phyloP scores from a whole-genome alignment of 2,888 invertebrate genomes.

The Encarsia formosa region DNA sequence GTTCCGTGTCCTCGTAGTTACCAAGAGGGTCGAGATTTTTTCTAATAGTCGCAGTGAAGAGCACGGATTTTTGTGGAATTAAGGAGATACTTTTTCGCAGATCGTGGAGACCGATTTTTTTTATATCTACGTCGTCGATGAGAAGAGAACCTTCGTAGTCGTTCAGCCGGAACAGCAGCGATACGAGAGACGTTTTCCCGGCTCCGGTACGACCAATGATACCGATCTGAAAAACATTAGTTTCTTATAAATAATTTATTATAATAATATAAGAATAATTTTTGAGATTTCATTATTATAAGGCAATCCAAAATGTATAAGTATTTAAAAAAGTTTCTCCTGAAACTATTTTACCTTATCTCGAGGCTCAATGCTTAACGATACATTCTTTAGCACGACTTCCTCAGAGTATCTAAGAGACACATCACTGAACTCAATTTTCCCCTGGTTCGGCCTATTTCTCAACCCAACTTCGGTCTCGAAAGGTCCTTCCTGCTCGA shows the following conservation, averaged over 20 bases:
- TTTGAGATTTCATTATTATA: too few relatives aligned
- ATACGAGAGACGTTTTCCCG: slow-evolving; percentile 67
- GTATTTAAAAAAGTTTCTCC: too few relatives aligned
- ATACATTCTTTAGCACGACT: slow-evolving; percentile 72
- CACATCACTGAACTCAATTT: slow-evolving; percentile 60
- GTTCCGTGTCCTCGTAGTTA: slow-evolving; percentile 53
- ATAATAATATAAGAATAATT: too few relatives aligned
- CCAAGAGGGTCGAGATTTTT: slow-evolving; percentile 66
- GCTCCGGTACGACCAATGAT: slow-evolving; percentile 71
- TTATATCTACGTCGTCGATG: slow-evolving; percentile 59
- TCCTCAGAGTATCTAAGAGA: slow-evolving; percentile 64
- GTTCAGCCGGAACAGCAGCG: slow-evolving; percentile 66
- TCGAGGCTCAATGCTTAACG: slow-evolving; percentile 63
- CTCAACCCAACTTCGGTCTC: slow-evolving; percentile 59
- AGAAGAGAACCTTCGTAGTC: slow-evolving; percentile 58
- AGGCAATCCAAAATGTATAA: too few relatives aligned
- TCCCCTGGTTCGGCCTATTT: slow-evolving; percentile 68
- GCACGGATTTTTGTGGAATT: slow-evolving; percentile 66
- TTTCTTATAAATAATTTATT: too few relatives aligned
- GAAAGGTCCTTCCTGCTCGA: slow-evolving; percentile 67
- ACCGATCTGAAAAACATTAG: slow-evolving; percentile 55
- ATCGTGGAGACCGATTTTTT: slow-evolving; percentile 57
- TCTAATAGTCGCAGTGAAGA: slow-evolving; percentile 63
- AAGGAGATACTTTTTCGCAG: slow-evolving; percentile 59
- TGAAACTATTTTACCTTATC: slow-evolving; percentile 58